Evolutionary conservation across 2,797 vertebrate genomes (phyloP), one percentile per base, ranked within the genome.

Genomic region (Hipposideros larvatus): DNA sequence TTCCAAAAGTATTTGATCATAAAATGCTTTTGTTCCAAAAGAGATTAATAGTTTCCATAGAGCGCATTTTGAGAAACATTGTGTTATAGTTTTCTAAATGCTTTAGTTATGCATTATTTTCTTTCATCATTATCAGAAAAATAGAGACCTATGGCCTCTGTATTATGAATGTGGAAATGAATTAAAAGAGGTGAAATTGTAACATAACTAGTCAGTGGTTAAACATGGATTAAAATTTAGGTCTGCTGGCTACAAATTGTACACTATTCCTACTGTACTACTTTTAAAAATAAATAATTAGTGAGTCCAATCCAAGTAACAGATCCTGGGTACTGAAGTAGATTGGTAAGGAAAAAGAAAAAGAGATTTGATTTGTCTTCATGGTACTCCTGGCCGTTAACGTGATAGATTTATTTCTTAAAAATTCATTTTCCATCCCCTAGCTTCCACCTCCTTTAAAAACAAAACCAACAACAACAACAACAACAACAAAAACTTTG

Each of bases 301-400:
- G 7, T 78, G 15, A 66, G 11, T 70, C 18, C 51, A 59, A 89
- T 53, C 24, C 65, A 90, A 77, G 14, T 70, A 34, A 53, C 41
- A 34, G 4, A 59, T 57, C n/a, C 41, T 71, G 55, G 48, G n/a
- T 2, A 95, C 55, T 34, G 34, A 79, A 83, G 2, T 63, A 55
- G 63, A 43, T 70, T 86, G 37, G 3, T 86, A 55, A 83, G 68
- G n/a, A 79, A 57, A 95, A 90, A 75, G 9, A 85, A 93, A 92
- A 94, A 57, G 7, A 53, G 61, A 74, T 88, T 86, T 95, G 11
- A 66, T 46, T n/a, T 88, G 75, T 70, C 68, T 90, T 95, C 55
- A 70, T 15, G 83, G 46, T 85, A 94, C 28, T 92, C 15, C 34
- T 57, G 18, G 14, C 73, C 83, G n/a, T 88, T 57, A 86, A 91